These are phyloP conservation scores for Python bivittatus DNA, from an alignment of 2,113 vertebrate genomes.

Conservation along the genomic window DNA sequence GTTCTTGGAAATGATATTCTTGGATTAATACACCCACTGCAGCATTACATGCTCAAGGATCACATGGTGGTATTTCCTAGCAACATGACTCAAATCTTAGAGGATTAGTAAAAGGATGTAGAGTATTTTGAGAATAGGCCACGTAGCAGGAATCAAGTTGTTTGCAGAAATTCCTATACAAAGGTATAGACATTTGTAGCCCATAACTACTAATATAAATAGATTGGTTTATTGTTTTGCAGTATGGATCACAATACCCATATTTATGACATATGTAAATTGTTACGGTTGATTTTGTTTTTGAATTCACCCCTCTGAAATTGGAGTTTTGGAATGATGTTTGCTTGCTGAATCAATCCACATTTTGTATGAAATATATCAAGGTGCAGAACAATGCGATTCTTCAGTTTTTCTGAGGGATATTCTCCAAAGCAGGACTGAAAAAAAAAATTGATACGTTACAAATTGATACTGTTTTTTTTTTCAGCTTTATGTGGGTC, in stretches of 20 bases:
- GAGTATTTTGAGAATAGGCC: conserved; percentile 49
- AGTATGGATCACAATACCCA: neutral
- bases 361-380: neutral
- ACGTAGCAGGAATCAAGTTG: conserved; percentile 16
- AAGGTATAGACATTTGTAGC: neutral
- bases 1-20: conserved; percentile 25
- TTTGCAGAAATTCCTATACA: neutral
- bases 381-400: neutral
- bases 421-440: neutral
- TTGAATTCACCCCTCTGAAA: neutral
- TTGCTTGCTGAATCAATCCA: neutral
- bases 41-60: conserved; percentile 43
- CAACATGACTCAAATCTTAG: conserved; percentile 55
- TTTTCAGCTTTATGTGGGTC: neutral
- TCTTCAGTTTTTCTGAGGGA: neutral
- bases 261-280: neutral
- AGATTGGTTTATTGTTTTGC: neutral
- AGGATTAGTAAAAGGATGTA: conserved; percentile 63
- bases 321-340: neutral
- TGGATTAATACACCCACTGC: conserved; percentile 3
- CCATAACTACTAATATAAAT: conserved; percentile 10
- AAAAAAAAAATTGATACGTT: neutral
- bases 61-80: conserved; percentile 36
- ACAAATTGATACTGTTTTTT: neutral
- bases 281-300: neutral